A percentile compares a stretch with the other conserved stretches of the same genome.
These are phyloP conservation scores for Zaprionus ghesquierei DNA, from an alignment of 1,140 invertebrate genomes.

Conservation along the genomic window DNA sequence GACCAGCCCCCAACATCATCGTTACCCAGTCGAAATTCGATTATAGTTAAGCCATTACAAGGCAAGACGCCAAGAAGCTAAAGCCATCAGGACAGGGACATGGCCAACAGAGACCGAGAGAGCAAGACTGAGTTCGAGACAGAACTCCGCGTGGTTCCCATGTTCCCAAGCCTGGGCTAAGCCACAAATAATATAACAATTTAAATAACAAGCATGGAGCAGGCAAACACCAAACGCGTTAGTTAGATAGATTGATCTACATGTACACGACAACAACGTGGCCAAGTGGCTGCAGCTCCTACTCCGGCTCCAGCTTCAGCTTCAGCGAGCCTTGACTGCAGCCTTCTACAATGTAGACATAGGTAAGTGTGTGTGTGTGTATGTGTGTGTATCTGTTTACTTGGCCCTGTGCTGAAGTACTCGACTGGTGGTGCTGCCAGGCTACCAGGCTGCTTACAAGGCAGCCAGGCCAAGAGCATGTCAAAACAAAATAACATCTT, in stretches of 20 bases:
- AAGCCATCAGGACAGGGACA: background rate
- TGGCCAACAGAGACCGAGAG: background rate
- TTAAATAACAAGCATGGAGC: slow-evolving; percentile 76
- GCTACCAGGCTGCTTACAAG: slow-evolving; percentile 35
- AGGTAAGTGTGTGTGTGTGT: slow-evolving; percentile 6
- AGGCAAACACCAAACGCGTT: slow-evolving; percentile 78
- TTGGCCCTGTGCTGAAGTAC: slow-evolving; percentile 31
- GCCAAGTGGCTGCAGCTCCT: slow-evolving; percentile 32
- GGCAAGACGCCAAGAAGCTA: slow-evolving; percentile 28
- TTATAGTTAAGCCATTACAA: slow-evolving; percentile 74
- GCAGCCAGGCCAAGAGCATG: slow-evolving; percentile 71
- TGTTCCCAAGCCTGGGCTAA: slow-evolving; percentile 63
- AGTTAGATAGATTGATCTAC: slow-evolving; percentile 81
- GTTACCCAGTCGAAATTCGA: slow-evolving; percentile 66
- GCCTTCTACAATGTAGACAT: background rate
- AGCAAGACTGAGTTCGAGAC: background rate
- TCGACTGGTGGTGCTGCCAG: background rate
- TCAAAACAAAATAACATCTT: slow-evolving; percentile 81
- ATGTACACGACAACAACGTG: slow-evolving; percentile 77
- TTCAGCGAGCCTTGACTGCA: no score
- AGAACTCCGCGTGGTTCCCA: slow-evolving; percentile 40
- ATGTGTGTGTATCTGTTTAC: slow-evolving; percentile 34
- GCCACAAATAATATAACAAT: slow-evolving; percentile 81
- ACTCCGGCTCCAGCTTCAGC: slow-evolving; percentile 13
- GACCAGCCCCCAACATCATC: slow-evolving; percentile 7